These are phyloP conservation scores for Danio kyathit DNA, from an alignment of 2,797 vertebrate genomes.

Conservation along the genomic window DNA sequence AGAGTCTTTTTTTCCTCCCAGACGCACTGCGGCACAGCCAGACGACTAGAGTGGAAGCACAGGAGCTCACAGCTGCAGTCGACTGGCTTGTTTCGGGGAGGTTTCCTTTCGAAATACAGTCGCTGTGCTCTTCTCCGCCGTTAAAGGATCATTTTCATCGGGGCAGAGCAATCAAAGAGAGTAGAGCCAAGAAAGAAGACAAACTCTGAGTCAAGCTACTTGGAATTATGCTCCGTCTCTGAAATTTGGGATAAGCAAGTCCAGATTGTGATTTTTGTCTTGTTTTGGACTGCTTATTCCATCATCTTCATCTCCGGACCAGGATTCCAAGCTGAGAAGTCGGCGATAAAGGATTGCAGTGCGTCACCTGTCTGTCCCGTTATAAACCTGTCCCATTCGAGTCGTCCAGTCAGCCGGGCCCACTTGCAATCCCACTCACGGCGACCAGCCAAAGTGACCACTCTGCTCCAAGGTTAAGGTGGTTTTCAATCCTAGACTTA, in stretches of 20 bases:
- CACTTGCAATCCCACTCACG: constrained; percentile 4
- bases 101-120: constrained; percentile 44
- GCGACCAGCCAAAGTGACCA: background rate
- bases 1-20: constrained; percentile 72
- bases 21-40: constrained; percentile 82
- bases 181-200: constrained; percentile 10
- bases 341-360: constrained; percentile 7
- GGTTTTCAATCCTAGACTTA: constrained; percentile 20
- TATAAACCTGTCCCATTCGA: background rate
- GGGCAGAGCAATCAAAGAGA: constrained; percentile 12
- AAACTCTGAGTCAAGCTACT: constrained; percentile 39
- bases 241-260: constrained; percentile 23
- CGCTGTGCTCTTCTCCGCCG: constrained; percentile 21
- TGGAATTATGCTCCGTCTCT: constrained; percentile 51
- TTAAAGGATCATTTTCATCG: constrained; percentile 37
- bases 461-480: background rate
- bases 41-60: constrained; percentile 75
- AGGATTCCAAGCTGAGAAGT: constrained; percentile 21
- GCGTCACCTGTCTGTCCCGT: background rate
- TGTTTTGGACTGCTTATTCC: constrained; percentile 54
- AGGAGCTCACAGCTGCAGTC: constrained; percentile 69
- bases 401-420: constrained; percentile 44
- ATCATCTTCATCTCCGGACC: background rate
- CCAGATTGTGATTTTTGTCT: constrained; percentile 14
- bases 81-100: constrained; percentile 30